These are phyloP conservation scores for Chouioia cunea DNA, from an alignment of 2,888 invertebrate species.

Conservation along the genomic window DNA sequence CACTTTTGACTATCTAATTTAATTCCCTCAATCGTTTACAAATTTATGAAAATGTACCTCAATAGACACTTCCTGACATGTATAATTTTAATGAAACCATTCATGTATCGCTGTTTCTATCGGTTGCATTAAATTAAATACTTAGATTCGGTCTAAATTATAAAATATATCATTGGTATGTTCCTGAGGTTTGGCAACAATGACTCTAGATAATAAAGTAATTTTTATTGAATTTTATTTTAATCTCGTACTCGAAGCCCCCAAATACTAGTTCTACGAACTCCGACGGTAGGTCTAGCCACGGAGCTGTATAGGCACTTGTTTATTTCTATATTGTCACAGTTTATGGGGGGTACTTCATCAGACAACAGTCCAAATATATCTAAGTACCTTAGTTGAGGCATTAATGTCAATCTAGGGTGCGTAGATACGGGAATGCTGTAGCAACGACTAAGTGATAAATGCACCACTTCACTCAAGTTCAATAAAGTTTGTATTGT, in stretches of 20 bases:
- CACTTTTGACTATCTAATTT: conserved; percentile 1
- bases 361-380: conserved; percentile 84
- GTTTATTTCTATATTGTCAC: conserved; percentile 77
- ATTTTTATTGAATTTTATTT: conserved; percentile 27
- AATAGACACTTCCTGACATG: neutral
- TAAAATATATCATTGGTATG: conserved; percentile 42
- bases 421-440: conserved; percentile 79
- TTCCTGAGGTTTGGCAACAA: conserved; percentile 27
- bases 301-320: conserved; percentile 86
- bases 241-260: conserved; percentile 85
- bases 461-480: conserved; percentile 78
- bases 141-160: conserved; percentile 37
- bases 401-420: conserved; percentile 74
- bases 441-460: conserved; percentile 87
- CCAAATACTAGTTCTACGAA: conserved; percentile 91
- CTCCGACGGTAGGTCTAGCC: conserved; percentile 90
- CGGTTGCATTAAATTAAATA: conserved; percentile 19
- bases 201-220: conserved; percentile 9
- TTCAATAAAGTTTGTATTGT: conserved; percentile 73
- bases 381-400: conserved; percentile 80
- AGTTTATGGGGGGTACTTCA: conserved; percentile 69
- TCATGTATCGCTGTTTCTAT: conserved; percentile 14
- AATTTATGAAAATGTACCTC: conserved; percentile 4
- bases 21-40: neutral
- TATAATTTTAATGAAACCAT: conserved; percentile 17